phyloP scores from a whole-genome alignment of 2,888 invertebrate species.

The Hemicrepidius hirtus region DNA sequence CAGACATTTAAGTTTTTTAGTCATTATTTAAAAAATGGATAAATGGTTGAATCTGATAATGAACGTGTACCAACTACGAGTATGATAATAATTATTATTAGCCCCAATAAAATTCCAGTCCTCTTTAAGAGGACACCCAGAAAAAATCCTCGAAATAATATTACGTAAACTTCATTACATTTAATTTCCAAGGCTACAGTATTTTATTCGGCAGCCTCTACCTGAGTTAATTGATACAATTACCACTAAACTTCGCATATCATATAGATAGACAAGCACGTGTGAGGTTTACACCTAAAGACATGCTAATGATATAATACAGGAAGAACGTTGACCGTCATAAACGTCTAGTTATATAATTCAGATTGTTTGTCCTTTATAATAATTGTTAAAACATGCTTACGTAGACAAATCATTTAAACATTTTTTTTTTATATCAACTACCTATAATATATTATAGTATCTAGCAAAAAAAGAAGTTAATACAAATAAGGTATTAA shows the following conservation, averaged over 20 bases:
- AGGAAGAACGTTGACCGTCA: not conserved
- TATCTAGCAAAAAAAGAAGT: not conserved
- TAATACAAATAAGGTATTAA: not conserved
- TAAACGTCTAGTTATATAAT: not conserved
- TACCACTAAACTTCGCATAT: not conserved
- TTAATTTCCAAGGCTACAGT: not conserved
- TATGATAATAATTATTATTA: no score
- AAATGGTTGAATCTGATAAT: no score
- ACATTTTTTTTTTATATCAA: not conserved
- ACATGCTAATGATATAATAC: constrained; percentile 9
- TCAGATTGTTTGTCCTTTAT: not conserved
- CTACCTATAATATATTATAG: no score
- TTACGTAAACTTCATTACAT: not conserved
- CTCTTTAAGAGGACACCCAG: no score
- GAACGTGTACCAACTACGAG: no score
- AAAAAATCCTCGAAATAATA: no score
- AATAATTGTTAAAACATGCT: no score
- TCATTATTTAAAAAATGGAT: no score
- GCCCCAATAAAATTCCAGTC: no score
- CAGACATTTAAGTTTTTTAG: no score
- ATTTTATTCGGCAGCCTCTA: not conserved
- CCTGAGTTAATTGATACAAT: not conserved
- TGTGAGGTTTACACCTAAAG: constrained; percentile 3
- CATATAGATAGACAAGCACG: not conserved
- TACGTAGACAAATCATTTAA: no score